Conservation (phyloP, 2,888 invertebrate genomes). For the Caenorhabditis macrosperma region DNA sequence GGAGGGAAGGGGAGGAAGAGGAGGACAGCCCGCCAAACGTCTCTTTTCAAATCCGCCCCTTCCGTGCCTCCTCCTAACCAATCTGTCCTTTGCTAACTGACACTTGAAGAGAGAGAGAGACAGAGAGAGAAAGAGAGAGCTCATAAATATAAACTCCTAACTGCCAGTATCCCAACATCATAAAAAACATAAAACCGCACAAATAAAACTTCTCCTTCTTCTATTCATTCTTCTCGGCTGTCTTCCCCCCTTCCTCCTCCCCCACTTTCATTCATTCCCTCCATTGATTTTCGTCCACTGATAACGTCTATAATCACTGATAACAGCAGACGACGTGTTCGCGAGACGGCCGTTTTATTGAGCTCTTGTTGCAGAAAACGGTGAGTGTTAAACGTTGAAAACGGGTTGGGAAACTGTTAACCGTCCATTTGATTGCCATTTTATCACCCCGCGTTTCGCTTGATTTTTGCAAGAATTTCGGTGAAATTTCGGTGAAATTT, state of each 20-base stretch:
- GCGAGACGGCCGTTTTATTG: too few relatives aligned
- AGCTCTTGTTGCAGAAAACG: too few relatives aligned
- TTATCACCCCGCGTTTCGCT: too few relatives aligned
- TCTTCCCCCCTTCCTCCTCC: not conserved
- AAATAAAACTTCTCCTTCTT: not conserved
- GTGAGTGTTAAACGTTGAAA: too few relatives aligned
- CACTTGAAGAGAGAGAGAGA: not conserved
- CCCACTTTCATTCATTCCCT: too few relatives aligned
- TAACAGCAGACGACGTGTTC: too few relatives aligned
- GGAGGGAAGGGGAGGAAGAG: conserved; percentile 8
- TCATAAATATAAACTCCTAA: not conserved
- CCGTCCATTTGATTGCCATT: too few relatives aligned
- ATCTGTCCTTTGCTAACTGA: conserved; percentile 2
- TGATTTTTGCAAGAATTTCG: too few relatives aligned
- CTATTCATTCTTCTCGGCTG: not conserved
- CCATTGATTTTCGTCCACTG: too few relatives aligned
- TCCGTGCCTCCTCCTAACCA: not conserved
- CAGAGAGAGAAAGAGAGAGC: conserved; percentile 5
- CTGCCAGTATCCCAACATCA: conserved; percentile 23
- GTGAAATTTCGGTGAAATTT: too few relatives aligned
- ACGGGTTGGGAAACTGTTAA: too few relatives aligned
- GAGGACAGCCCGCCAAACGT: conserved; percentile 45
- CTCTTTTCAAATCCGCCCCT: conserved; percentile 54
- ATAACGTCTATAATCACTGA: too few relatives aligned
- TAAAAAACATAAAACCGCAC: conserved; percentile 18